phyloP scores from a whole-genome alignment of 2,113 vertebrate species.

The Microcebus griseorufus region DNA sequence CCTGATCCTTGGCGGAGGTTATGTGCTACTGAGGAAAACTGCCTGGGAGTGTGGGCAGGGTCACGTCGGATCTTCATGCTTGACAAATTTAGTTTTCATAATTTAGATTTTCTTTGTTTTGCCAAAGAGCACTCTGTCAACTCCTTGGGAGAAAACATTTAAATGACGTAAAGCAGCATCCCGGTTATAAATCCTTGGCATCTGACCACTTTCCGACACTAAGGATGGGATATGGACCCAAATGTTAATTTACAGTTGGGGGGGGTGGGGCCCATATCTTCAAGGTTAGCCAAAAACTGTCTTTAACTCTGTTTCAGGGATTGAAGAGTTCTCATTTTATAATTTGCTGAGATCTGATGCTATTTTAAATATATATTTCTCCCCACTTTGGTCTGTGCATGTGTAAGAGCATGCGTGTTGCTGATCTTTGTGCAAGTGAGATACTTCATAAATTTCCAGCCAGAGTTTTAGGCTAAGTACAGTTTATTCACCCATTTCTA shows the following conservation, averaged over 20 bases:
- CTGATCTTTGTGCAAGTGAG: neutral
- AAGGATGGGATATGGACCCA: neutral
- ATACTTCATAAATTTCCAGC: neutral
- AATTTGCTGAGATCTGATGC: neutral
- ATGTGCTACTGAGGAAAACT: neutral
- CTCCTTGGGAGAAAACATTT: neutral
- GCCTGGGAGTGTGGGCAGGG: neutral
- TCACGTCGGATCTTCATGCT: neutral
- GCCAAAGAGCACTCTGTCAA: neutral
- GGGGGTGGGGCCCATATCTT: neutral
- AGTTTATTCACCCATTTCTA: neutral
- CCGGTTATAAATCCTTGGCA: neutral
- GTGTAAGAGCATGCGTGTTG: neutral
- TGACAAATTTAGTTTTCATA: accelerated
- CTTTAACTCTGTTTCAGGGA: neutral
- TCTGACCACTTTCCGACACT: neutral
- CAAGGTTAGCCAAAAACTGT: neutral
- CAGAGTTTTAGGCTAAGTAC: neutral
- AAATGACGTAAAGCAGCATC: neutral
- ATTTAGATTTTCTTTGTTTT: neutral
- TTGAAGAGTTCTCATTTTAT: neutral
- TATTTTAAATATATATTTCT: neutral
- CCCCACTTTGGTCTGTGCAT: neutral
- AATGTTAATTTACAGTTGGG: neutral
- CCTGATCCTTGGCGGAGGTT: too few species aligned